A percentile compares a stretch with the other conserved stretches of the same genome.
These are phyloP conservation scores for Mycalesis mineus DNA, from an alignment of 2,888 invertebrate species.

Conservation along the genomic window DNA sequence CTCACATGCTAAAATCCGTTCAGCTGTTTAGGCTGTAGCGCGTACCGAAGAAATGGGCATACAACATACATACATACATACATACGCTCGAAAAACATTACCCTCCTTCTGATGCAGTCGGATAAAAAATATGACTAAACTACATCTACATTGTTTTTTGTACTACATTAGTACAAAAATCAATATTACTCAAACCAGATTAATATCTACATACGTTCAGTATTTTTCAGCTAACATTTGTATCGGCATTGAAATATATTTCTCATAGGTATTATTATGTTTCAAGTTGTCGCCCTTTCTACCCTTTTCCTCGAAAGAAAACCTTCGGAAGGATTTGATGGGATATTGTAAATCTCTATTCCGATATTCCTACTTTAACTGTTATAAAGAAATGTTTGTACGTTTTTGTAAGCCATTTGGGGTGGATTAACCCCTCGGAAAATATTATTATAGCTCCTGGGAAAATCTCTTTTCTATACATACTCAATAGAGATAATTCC, in stretches of 20 bases:
- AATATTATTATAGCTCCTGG: background rate
- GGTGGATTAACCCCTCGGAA: background rate
- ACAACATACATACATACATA: too few species aligned
- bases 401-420: background rate
- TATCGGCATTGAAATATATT: background rate
- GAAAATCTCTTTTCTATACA: background rate
- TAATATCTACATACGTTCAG: too few species aligned
- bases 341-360: slow-evolving; percentile 21
- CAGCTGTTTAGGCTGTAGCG: too few species aligned
- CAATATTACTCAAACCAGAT: too few species aligned
- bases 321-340: slow-evolving; percentile 13
- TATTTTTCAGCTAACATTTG: background rate
- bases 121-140: too few species aligned
- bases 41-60: too few species aligned
- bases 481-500: background rate
- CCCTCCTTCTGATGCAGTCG: too few species aligned
- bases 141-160: too few species aligned
- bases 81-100: too few species aligned
- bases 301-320: slow-evolving; percentile 11
- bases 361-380: slow-evolving; percentile 9
- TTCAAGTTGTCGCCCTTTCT: slow-evolving; percentile 9
- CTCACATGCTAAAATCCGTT: too few species aligned
- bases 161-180: too few species aligned
- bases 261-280: slow-evolving; percentile 7
- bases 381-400: background rate